Evolutionary conservation across 2,113 vertebrate genomes (phyloP).

Genomic region (Semnopithecus entellus): DNA sequence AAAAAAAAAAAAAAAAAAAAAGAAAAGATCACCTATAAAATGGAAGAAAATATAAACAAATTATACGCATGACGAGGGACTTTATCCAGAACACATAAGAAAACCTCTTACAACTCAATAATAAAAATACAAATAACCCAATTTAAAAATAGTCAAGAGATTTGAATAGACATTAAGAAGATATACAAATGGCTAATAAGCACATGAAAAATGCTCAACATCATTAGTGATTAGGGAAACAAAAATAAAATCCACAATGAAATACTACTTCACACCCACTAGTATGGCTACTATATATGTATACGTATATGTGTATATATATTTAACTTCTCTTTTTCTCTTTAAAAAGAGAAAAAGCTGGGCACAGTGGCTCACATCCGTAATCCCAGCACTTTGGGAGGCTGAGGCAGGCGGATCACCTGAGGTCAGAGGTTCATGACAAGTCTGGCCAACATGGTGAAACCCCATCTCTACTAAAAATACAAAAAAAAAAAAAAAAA

Average conservation of each 20-base stretch:
- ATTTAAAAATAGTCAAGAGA: neutral
- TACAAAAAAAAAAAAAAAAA: too few relatives aligned
- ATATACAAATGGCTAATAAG: neutral
- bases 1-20: constrained; percentile 28
- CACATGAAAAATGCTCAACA: constrained; percentile 6
- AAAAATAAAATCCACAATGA: neutral
- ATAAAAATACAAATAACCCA: neutral
- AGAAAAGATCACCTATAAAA: neutral
- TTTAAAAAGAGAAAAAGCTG: too few relatives aligned
- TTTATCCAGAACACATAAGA: constrained; percentile 12
- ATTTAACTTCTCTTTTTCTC: too few relatives aligned
- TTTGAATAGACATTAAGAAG: constrained; percentile 7
- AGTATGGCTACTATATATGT: neutral
- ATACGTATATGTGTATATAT: too few relatives aligned
- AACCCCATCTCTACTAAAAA: too few relatives aligned
- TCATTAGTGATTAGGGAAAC: neutral
- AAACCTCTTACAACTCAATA: neutral
- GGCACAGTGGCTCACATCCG: too few relatives aligned
- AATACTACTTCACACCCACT: neutral
- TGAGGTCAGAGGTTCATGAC: too few relatives aligned
- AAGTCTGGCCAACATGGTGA: too few relatives aligned
- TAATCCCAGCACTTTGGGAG: too few relatives aligned
- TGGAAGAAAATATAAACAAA: constrained; percentile 8
- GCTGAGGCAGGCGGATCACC: too few relatives aligned
- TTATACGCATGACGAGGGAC: neutral